A percentile compares a stretch with the other conserved stretches of the same genome.
These are phyloP conservation scores for Hipparchia semele DNA, from an alignment of 2,888 invertebrate genomes.

Conservation along the genomic window DNA sequence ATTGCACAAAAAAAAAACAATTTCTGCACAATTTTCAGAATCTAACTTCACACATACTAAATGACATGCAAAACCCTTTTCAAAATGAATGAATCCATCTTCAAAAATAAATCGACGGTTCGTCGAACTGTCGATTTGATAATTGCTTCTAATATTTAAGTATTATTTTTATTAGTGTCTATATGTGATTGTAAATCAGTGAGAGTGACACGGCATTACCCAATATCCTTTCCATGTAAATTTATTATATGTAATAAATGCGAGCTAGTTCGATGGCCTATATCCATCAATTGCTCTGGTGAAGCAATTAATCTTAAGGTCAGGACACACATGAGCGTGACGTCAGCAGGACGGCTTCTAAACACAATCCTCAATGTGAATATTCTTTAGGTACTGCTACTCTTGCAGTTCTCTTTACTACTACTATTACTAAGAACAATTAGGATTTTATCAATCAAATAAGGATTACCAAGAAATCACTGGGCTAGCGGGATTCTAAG, in stretches of 20 bases:
- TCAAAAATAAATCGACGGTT: background rate
- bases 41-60: no score
- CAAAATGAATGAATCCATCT: background rate
- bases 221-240: constrained; percentile 15
- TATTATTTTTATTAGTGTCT: background rate
- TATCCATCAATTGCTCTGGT: constrained; percentile 1
- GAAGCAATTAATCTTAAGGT: constrained; percentile 7
- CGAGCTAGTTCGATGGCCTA: background rate
- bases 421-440: no score
- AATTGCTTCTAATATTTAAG: background rate
- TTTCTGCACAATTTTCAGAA: no score
- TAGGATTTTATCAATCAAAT: no score
- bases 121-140: background rate
- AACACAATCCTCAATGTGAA: no score
- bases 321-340: background rate
- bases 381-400: no score
- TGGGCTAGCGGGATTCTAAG: no score
- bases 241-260: constrained; percentile 14
- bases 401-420: no score
- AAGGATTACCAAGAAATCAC: no score
- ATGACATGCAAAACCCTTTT: no score
- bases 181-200: constrained; percentile 10
- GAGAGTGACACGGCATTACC: background rate
- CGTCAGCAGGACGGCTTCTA: background rate
- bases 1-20: no score